Conservation (phyloP, 1,140 invertebrate genomes). For the Galendromus occidentalis region DNA sequence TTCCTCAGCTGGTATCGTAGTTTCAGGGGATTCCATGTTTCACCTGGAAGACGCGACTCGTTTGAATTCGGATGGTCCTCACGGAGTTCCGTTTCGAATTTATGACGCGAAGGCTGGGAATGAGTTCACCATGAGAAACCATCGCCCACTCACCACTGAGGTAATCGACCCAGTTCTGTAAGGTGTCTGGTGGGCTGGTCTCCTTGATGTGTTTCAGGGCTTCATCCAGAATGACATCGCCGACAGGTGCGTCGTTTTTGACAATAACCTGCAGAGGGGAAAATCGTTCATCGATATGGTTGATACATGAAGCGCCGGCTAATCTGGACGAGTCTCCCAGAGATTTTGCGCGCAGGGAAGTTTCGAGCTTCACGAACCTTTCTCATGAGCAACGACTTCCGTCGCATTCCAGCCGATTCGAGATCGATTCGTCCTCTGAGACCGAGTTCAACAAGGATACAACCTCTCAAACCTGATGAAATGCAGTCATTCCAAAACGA, state of each 20-base stretch:
- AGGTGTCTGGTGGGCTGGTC: conserved; percentile 85
- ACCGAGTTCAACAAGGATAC: conserved; percentile 91
- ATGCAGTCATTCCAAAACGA: conserved; percentile 99
- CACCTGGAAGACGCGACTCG: conserved; percentile 47
- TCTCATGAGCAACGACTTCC: conserved; percentile 63
- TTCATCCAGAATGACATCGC: conserved; percentile 94
- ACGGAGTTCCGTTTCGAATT: too few species aligned
- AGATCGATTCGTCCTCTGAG: conserved; percentile 82
- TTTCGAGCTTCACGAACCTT: conserved; percentile 34
- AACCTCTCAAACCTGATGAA: conserved; percentile 90
- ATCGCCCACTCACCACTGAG: conserved; percentile 64
- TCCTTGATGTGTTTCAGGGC: conserved; percentile 95
- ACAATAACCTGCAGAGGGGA: conserved; percentile 26
- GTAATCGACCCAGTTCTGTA: conserved; percentile 99
- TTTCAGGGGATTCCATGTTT: conserved; percentile 99
- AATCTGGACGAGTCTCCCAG: not conserved
- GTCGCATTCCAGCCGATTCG: conserved; percentile 85
- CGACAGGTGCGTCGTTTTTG: conserved; percentile 76
- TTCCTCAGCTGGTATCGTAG: conserved; percentile 94
- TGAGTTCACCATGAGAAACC: too few species aligned
- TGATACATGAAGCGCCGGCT: not conserved
- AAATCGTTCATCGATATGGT: not conserved
- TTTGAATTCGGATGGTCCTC: too few species aligned
- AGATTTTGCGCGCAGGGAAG: not conserved
- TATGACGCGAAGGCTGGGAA: too few species aligned